A percentile compares a stretch with the other conserved stretches of the same genome.
These are phyloP conservation scores for Drosophila bocki DNA, from an alignment of 1,140 invertebrate genomes.

Conservation along the genomic window DNA sequence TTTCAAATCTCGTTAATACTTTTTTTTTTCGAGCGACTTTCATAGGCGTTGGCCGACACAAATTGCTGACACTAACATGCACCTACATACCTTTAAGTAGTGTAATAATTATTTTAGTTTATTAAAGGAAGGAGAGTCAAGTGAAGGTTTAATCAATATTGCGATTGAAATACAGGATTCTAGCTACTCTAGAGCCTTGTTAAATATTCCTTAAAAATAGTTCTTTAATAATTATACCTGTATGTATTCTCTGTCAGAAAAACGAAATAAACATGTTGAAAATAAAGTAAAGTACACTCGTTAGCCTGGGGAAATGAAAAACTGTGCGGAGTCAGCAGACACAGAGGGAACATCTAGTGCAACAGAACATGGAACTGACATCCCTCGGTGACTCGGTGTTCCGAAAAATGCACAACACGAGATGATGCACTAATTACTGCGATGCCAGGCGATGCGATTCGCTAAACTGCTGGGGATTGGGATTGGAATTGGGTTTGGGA, in stretches of 20 bases:
- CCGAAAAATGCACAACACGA: conserved; percentile 54
- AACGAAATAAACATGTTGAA: conserved; percentile 27
- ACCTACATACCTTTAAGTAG: conserved; percentile 28
- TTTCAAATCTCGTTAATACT: conserved; percentile 43
- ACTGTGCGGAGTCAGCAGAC: conserved; percentile 13
- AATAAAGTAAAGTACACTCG: conserved; percentile 35
- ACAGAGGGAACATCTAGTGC: conserved; percentile 17
- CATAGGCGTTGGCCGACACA: conserved; percentile 30
- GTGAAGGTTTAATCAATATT: not conserved
- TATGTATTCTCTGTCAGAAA: not conserved
- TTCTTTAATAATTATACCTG: conserved; percentile 12
- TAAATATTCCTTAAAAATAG: too few species aligned
- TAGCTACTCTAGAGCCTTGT: not conserved
- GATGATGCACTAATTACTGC: conserved; percentile 79
- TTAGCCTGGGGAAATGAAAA: conserved; percentile 16
- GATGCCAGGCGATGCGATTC: conserved; percentile 34
- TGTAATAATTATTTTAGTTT: conserved; percentile 11
- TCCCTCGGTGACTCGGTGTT: conserved; percentile 38
- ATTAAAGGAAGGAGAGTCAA: not conserved
- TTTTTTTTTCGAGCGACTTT: conserved; percentile 36
- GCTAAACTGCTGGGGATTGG: conserved; percentile 40
- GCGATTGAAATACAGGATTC: not conserved
- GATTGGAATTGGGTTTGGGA: not conserved
- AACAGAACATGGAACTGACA: conserved; percentile 40
- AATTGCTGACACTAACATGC: conserved; percentile 40